These are phyloP conservation scores for Araneus ventricosus DNA, from an alignment of 1,140 invertebrate genomes.

Conservation along the genomic window DNA sequence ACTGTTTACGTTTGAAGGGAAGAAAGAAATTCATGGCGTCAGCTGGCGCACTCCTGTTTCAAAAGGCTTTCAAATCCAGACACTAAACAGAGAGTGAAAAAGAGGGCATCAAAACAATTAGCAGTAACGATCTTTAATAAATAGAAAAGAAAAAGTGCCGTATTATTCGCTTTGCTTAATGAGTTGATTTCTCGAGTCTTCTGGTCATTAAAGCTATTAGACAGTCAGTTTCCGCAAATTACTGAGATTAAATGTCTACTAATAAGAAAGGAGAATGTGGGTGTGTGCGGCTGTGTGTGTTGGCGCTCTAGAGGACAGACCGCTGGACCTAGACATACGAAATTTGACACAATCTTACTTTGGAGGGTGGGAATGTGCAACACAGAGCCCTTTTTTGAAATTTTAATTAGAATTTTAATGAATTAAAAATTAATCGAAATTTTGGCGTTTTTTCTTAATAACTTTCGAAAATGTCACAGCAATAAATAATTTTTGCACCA, in stretches of 20 bases:
- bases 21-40: background rate
- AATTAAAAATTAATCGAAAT: no score
- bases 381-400: no score
- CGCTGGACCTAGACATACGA: no score
- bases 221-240: background rate
- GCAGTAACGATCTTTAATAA: background rate
- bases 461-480: no score
- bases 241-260: background rate
- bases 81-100: background rate
- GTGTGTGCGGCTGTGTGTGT: no score
- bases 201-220: background rate
- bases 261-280: no score
- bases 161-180: slow-evolving; percentile 4
- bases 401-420: no score
- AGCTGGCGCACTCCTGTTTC: background rate
- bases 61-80: background rate
- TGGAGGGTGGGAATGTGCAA: no score
- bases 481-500: no score
- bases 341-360: no score
- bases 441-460: no score
- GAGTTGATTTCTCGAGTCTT: background rate
- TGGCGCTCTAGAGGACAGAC: no score
- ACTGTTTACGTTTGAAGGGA: background rate
- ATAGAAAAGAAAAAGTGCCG: background rate
- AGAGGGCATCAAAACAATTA: slow-evolving; percentile 22